Conservation (phyloP, 2,113 vertebrate species). For the Odontophorus gujanensis region DNA sequence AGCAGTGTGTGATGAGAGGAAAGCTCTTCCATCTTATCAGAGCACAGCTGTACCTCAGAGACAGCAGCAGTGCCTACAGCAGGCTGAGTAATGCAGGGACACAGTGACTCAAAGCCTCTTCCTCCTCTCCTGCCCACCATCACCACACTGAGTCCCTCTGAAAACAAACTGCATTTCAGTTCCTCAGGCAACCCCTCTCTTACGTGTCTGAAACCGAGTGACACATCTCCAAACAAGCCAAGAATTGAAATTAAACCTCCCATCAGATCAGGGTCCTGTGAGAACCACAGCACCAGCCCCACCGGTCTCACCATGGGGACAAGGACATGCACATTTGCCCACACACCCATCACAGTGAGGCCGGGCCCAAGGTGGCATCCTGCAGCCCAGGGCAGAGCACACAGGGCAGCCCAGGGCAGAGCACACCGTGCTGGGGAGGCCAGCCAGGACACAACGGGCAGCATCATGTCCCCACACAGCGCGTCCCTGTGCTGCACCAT, state of each 20-base stretch:
- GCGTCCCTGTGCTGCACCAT: too few species aligned
- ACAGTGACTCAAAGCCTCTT: slow-evolving; percentile 55
- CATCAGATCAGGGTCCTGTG: accelerated
- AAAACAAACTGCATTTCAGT: slow-evolving; percentile 42
- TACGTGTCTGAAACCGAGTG: neutral
- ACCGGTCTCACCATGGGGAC: accelerated
- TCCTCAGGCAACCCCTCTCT: neutral
- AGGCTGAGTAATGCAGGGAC: neutral
- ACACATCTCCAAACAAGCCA: neutral
- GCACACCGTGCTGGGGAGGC: neutral
- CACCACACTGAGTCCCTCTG: slow-evolving; percentile 1
- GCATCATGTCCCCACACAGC: neutral
- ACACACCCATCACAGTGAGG: neutral
- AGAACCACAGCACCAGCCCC: neutral
- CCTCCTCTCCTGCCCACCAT: slow-evolving; percentile 43
- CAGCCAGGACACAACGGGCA: neutral
- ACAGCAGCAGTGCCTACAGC: neutral
- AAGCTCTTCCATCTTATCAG: neutral
- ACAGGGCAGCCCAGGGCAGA: neutral
- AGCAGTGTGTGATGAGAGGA: accelerated
- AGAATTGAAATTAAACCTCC: neutral
- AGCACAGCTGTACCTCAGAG: neutral
- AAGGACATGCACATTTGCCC: neutral
- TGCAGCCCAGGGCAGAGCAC: neutral
- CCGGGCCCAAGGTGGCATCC: neutral